These are phyloP conservation scores for Harlomillsia oculata DNA, from an alignment of 1,140 invertebrate species.

Conservation along the genomic window DNA sequence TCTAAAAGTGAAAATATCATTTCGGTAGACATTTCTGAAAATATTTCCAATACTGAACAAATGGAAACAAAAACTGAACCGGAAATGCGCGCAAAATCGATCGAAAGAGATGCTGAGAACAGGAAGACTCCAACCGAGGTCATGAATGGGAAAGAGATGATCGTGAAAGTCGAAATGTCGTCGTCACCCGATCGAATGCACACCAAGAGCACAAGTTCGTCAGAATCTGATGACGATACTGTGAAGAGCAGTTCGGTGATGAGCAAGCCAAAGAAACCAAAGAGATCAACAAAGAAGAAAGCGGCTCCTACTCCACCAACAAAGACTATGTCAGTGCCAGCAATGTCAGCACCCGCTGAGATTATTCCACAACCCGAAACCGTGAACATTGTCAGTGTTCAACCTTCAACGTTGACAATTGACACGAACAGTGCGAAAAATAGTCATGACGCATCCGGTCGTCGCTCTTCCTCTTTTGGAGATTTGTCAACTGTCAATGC, in stretches of 20 bases:
- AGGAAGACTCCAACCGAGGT: no score
- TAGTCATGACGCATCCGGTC: conserved; percentile 47
- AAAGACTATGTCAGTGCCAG: not conserved
- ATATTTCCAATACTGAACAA: not conserved
- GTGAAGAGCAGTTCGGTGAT: conserved; percentile 3
- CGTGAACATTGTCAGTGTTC: conserved; percentile 54
- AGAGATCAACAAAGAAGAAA: conserved; percentile 33
- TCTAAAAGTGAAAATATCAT: no score
- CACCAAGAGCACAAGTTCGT: no score
- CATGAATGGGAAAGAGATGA: not conserved
- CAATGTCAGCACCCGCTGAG: conserved; percentile 23
- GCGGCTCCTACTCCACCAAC: conserved; percentile 31
- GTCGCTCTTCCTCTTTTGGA: conserved; percentile 68
- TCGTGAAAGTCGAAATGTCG: no score
- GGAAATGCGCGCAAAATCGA: conserved; percentile 12
- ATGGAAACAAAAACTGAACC: not conserved
- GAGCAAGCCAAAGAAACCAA: conserved; percentile 33
- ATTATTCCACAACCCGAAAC: conserved; percentile 26
- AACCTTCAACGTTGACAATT: conserved; percentile 42
- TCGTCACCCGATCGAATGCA: no score
- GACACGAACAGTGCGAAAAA: conserved; percentile 40
- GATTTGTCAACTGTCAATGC: conserved; percentile 65
- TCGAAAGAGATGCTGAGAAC: conserved; percentile 18
- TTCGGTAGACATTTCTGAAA: not conserved
- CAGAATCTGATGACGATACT: no score